These are phyloP conservation scores for Mylabris sibirica DNA, from an alignment of 2,888 invertebrate genomes.

Conservation along the genomic window DNA sequence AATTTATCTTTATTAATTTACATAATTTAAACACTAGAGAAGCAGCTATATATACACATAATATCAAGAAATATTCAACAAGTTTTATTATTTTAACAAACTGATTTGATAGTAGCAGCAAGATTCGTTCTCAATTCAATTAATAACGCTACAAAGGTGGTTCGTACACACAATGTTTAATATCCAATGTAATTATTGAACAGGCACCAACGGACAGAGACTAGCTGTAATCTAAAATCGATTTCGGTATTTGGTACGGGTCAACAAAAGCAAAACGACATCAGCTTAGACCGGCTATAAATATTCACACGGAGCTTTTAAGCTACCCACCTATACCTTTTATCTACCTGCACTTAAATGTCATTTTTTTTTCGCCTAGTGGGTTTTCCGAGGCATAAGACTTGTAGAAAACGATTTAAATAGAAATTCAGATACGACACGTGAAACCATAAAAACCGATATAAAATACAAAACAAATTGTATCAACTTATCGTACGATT, in stretches of 20 bases:
- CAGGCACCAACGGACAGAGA: conserved; percentile 26
- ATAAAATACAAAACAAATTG: no score
- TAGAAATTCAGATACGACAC: neutral
- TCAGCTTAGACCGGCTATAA: conserved; percentile 19
- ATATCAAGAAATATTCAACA: neutral
- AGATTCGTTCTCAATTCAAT: neutral
- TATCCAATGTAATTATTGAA: conserved; percentile 28
- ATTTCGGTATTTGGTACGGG: conserved; percentile 26
- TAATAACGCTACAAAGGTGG: neutral
- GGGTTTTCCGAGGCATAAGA: neutral
- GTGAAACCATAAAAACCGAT: neutral
- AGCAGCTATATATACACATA: no score
- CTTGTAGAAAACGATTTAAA: neutral
- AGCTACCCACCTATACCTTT: conserved; percentile 20
- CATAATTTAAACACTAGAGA: neutral
- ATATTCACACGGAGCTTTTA: conserved; percentile 30
- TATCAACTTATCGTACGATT: neutral
- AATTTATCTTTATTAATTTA: neutral
- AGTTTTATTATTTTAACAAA: neutral
- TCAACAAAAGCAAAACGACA: conserved; percentile 28
- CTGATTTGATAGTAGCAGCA: neutral
- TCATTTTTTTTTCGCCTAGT: conserved; percentile 15
- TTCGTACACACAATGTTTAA: conserved; percentile 21
- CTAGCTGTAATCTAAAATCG: conserved; percentile 29
- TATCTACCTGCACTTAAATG: conserved; percentile 24